Evolutionary conservation across 2,797 vertebrate genomes (phyloP), one percentile per base, ranked within the genome.

Genomic region (Botia almorhae): DNA sequence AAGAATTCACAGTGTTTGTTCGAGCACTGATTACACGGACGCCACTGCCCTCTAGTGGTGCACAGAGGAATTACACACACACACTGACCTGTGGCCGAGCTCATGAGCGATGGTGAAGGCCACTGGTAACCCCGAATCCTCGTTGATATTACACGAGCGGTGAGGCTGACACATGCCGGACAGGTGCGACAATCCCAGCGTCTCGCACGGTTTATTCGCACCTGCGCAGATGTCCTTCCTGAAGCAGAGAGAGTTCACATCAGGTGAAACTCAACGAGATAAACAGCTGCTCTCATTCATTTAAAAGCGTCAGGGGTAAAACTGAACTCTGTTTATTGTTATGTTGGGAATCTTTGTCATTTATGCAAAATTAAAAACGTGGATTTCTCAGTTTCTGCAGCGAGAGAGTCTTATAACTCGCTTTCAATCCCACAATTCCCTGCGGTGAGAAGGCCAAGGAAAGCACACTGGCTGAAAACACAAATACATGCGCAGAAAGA

Each of bases 171-270:
- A 99, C 95, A 99, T 96, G 78, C 98, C 98, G 0, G 97, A 98
- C 13, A 99, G 93, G 84, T 99, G 97, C 65, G 98, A 99, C 82
- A 99, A 92, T 33, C 98, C 98, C 39, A 99, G 91, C 0, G 98
- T 99, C 92, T 98, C 97, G 80, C 98, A 99, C 0, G 97, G 97
- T 76, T 94, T 94, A 84, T 99, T 97, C 91, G 93, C 94, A 75
- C 96, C 95, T 46, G 96, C 96, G 87, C 98, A 99, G 82, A 99
- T 96, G 88, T 99, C 97, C 89, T 97, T 99, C 87, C 98, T 99
- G 85, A 74, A 60, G 51, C 51, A 58, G 17, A 60, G 75, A 36
- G 33, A 33, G 43, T 46, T 79, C 67, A 76, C 78, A 71, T 76
- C 69, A 50, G 75, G 21, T 76, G 73, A 80, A 58, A 77, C 68